These are phyloP conservation scores for Centrocercus urophasianus DNA, from an alignment of 2,113 vertebrate genomes.

Conservation along the genomic window DNA sequence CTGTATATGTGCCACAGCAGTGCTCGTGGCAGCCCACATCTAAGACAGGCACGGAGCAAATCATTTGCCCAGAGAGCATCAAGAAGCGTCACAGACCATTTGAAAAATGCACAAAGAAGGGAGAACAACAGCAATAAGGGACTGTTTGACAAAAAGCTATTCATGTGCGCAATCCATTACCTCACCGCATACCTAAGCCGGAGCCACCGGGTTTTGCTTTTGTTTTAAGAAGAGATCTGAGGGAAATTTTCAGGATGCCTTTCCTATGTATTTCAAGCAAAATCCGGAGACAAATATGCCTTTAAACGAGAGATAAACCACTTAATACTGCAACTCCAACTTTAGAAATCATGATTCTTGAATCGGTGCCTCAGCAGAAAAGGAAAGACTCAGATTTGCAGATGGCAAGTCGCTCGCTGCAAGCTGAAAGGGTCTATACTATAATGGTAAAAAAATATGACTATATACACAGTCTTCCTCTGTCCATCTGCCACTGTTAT, in stretches of 20 bases:
- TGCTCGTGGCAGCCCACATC: background rate
- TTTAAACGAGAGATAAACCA: constrained; percentile 43
- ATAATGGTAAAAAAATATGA: constrained; percentile 73
- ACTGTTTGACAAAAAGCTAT: constrained; percentile 41
- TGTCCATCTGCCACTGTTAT: constrained; percentile 77
- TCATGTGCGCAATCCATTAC: constrained; percentile 40
- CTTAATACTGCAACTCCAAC: constrained; percentile 32
- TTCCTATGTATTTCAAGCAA: constrained; percentile 4
- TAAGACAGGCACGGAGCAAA: background rate
- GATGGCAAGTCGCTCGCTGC: constrained; percentile 69
- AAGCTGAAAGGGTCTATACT: constrained; percentile 69
- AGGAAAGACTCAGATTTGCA: constrained; percentile 69
- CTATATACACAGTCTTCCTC: constrained; percentile 71
- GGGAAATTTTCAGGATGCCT: constrained; percentile 45
- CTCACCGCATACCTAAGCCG: constrained; percentile 21
- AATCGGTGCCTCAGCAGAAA: constrained; percentile 73
- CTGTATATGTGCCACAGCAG: background rate
- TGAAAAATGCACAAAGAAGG: background rate
- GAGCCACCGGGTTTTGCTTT: constrained; percentile 21
- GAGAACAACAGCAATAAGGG: constrained; percentile 37
- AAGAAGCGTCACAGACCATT: background rate
- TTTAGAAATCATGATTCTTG: constrained; percentile 66
- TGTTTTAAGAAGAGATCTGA: background rate
- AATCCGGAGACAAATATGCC: constrained; percentile 12
- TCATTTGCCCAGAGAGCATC: constrained; percentile 3